A percentile compares a stretch with the other conserved stretches of the same genome.
Evolutionary conservation across 2,888 invertebrate species (phyloP).

Genomic region (Agrenia bidenticulata): DNA sequence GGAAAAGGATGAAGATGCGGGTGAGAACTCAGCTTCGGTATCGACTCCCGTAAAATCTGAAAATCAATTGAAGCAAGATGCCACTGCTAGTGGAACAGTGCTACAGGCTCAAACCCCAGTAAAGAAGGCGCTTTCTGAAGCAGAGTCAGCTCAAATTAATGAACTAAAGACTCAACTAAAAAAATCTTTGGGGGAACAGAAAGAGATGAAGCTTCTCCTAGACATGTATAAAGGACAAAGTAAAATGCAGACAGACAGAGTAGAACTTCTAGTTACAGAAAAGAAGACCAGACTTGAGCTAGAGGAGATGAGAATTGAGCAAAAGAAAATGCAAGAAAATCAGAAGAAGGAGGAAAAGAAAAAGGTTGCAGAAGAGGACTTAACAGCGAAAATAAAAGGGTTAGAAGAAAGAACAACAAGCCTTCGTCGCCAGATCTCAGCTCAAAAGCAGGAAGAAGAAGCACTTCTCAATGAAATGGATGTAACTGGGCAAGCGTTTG

Average conservation of each 20-base stretch:
- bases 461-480: slow-evolving; percentile 98
- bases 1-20: slow-evolving; percentile 3
- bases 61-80: slow-evolving; percentile 17
- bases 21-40: background rate
- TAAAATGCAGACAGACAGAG: slow-evolving; percentile 94
- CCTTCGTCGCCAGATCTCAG: slow-evolving; percentile 57
- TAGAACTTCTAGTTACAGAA: slow-evolving; percentile 92
- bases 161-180: slow-evolving; percentile 85
- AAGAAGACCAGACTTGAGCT: slow-evolving; percentile 85
- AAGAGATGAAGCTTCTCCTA: slow-evolving; percentile 87
- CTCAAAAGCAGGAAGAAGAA: slow-evolving; percentile 80
- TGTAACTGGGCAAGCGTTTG: slow-evolving; percentile 97
- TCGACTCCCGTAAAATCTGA: background rate
- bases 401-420: slow-evolving; percentile 33
- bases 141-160: slow-evolving; percentile 74
- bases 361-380: slow-evolving; percentile 22
- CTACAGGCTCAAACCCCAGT: slow-evolving; percentile 21
- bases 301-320: slow-evolving; percentile 81
- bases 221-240: slow-evolving; percentile 97
- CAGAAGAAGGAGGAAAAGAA: slow-evolving; percentile 74
- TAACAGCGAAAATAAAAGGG: slow-evolving; percentile 35
- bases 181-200: slow-evolving; percentile 89
- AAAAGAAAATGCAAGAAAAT: slow-evolving; percentile 83
- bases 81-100: slow-evolving; percentile 12
- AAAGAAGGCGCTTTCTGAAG: slow-evolving; percentile 58